phyloP scores from a whole-genome alignment of 1,140 invertebrate species.

The Diabrotica undecimpunctata region DNA sequence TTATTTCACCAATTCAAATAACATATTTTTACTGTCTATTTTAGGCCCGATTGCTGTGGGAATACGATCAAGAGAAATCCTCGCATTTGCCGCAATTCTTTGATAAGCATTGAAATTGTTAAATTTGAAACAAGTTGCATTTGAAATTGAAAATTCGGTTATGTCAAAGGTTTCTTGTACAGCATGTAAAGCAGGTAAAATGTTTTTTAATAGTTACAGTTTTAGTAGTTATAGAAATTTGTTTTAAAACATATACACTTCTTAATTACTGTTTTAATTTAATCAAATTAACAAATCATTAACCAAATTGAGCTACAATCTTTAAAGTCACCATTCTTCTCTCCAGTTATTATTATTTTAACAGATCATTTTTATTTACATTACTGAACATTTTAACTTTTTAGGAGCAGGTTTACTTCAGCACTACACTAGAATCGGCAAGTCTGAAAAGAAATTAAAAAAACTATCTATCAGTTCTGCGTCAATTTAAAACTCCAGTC shows the following conservation, averaged over 20 bases:
- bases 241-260: background rate
- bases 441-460: conserved; percentile 80
- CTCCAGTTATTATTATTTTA: no score
- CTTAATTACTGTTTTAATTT: no score
- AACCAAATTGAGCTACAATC: no score
- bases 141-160: conserved; percentile 83
- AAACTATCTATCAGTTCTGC: conserved; percentile 80
- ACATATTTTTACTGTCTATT: no score
- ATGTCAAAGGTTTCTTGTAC: conserved; percentile 89
- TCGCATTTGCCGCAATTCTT: conserved; percentile 72
- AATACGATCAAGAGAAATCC: conserved; percentile 61
- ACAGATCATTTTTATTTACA: no score
- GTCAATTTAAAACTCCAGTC: conserved; percentile 81
- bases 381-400: no score
- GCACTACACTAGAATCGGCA: conserved; percentile 78
- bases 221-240: background rate
- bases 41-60: conserved; percentile 65
- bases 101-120: conserved; percentile 74
- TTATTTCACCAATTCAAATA: no score
- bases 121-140: conserved; percentile 78
- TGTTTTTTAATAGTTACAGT: background rate
- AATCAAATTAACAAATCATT: no score
- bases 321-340: no score
- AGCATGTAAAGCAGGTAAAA: conserved; percentile 77
- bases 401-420: conserved; percentile 76